Conservation (phyloP, 1,140 invertebrate species). For the Trichoplusia ni region DNA sequence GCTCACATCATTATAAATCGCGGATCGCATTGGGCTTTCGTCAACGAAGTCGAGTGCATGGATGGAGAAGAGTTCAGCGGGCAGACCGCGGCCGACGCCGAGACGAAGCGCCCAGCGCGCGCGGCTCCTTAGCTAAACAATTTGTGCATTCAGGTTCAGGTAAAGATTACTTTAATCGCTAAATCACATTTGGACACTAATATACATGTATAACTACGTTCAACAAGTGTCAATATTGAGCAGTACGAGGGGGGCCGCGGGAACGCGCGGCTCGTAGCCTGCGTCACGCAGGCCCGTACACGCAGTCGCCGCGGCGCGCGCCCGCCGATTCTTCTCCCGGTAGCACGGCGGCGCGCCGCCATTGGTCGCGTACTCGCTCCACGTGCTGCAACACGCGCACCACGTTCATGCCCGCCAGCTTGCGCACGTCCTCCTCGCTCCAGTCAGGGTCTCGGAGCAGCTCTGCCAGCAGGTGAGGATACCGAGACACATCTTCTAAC, state of each 20-base stretch:
- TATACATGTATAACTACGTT: slow-evolving; percentile 81
- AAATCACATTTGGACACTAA: slow-evolving; percentile 82
- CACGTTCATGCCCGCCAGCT: slow-evolving; percentile 93
- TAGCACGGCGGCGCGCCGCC: slow-evolving; percentile 88
- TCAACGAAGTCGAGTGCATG: slow-evolving; percentile 78
- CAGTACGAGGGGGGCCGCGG: slow-evolving; percentile 85
- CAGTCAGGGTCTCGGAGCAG: slow-evolving; percentile 89
- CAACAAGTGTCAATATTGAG: slow-evolving; percentile 81
- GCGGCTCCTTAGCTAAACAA: slow-evolving; percentile 74
- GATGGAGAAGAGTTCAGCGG: slow-evolving; percentile 74
- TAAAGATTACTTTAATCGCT: slow-evolving; percentile 77
- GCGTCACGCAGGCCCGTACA: slow-evolving; percentile 84
- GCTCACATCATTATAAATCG: slow-evolving; percentile 72
- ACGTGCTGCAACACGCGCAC: slow-evolving; percentile 92
- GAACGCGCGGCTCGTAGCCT: slow-evolving; percentile 88
- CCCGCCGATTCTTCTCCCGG: slow-evolving; percentile 88
- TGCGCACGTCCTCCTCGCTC: slow-evolving; percentile 92
- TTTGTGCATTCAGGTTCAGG: slow-evolving; percentile 77
- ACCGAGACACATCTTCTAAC: slow-evolving; percentile 94
- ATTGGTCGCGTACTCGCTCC: slow-evolving; percentile 89
- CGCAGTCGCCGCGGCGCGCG: slow-evolving; percentile 84
- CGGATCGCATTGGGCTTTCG: slow-evolving; percentile 75
- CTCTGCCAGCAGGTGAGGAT: slow-evolving; percentile 91
- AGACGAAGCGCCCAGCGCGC: slow-evolving; percentile 73
- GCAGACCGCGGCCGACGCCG: slow-evolving; percentile 58